These are phyloP conservation scores for Solen grandis DNA, from an alignment of 1,140 invertebrate species.

Conservation along the genomic window DNA sequence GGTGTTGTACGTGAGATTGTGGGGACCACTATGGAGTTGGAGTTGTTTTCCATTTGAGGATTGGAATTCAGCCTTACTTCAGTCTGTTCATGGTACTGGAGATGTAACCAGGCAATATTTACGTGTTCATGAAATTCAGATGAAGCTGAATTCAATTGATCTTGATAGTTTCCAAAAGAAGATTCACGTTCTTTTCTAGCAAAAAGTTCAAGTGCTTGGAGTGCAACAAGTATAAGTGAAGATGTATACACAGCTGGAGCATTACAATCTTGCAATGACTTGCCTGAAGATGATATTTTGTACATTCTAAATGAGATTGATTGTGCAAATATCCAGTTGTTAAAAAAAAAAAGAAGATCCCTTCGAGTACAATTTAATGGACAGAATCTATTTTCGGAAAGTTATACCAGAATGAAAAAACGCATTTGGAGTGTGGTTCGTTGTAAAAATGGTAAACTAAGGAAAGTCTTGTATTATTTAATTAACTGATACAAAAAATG, in stretches of 20 bases:
- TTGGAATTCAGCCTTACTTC: conserved; percentile 42
- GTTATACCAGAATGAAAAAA: conserved; percentile 19
- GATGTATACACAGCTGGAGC: background rate
- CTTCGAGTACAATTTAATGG: conserved; percentile 7
- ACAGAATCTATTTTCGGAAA: background rate
- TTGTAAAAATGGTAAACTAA: conserved; percentile 7
- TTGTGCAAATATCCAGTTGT: background rate
- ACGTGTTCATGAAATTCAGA: conserved; percentile 3
- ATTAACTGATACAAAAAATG: conserved; percentile 9
- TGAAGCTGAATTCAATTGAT: background rate
- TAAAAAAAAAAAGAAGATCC: background rate
- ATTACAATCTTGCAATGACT: background rate
- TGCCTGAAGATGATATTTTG: background rate
- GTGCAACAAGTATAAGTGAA: background rate
- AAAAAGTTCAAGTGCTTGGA: background rate
- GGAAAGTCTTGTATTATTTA: background rate
- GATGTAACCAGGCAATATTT: conserved; percentile 46
- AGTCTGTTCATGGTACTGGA: conserved; percentile 58
- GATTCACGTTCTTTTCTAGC: background rate
- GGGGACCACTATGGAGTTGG: conserved; percentile 55
- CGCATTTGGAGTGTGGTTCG: background rate
- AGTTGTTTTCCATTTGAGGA: conserved; percentile 59
- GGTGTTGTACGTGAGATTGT: conserved; percentile 36
- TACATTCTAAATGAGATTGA: conserved; percentile 6
- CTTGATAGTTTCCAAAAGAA: background rate